Conservation (phyloP, 1,140 invertebrate species). For the Zaprionus kolodkinae region DNA sequence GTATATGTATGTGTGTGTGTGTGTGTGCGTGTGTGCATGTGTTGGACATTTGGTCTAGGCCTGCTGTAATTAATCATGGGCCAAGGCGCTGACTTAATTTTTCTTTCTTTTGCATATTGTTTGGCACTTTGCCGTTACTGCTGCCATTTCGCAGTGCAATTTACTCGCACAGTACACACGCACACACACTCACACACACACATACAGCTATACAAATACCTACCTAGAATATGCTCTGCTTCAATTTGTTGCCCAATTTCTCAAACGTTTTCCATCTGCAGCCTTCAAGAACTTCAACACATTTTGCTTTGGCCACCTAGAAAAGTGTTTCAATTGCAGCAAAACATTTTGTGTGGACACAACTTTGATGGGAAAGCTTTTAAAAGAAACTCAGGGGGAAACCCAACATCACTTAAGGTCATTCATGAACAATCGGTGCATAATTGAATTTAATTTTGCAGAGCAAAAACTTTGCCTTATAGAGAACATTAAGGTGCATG, state of each 20-base stretch:
- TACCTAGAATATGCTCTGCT: not conserved
- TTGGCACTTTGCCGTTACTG: slow-evolving; percentile 26
- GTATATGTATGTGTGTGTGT: not conserved
- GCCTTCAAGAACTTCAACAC: not conserved
- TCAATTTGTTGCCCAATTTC: slow-evolving; percentile 6
- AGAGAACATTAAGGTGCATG: not conserved
- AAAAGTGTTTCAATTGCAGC: slow-evolving; percentile 3
- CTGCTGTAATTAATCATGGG: slow-evolving; percentile 71
- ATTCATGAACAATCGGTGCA: not conserved
- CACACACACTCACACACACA: not conserved
- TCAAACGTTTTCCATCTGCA: slow-evolving; percentile 4
- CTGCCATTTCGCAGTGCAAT: slow-evolving; percentile 43
- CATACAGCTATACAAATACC: no score
- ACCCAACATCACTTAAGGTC: not conserved
- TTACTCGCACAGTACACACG: slow-evolving; percentile 29
- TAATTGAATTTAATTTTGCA: not conserved
- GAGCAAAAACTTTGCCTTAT: not conserved
- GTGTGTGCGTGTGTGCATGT: slow-evolving; percentile 17
- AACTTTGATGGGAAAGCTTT: not conserved
- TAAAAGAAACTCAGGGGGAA: not conserved
- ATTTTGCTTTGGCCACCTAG: not conserved
- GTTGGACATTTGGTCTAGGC: slow-evolving; percentile 46
- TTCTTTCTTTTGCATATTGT: slow-evolving; percentile 60
- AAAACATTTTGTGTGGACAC: not conserved
- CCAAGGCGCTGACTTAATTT: slow-evolving; percentile 75